Evolutionary conservation across 2,113 vertebrate species (phyloP), one percentile per base, ranked within the genome.

Genomic region (Epinephelus fuscoguttatus): DNA sequence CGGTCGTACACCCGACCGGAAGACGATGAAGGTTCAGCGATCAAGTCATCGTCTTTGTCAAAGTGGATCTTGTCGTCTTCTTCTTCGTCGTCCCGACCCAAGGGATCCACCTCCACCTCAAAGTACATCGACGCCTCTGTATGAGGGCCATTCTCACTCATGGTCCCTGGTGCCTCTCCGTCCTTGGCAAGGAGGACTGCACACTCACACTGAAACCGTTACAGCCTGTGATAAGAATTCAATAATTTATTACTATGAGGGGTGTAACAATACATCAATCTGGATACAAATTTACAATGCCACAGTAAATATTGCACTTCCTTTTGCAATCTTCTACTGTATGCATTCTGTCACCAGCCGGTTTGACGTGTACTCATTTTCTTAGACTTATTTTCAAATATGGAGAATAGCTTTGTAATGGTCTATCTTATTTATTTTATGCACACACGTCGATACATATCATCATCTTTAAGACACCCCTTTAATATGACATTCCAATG

Each of bases 111-210:
- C 42, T 97, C 95, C 68, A 95, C 96, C 84, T 95, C 95, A 80
- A 96, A 97, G 91, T 95, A 98, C 95, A 96, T 93, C 50, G 94
- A 85, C 88, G 93, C 92, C 91, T 93, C 96, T 80, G 95, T 88
- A 74, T 95, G 96, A 83, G 98, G 97, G 67, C 97, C 98, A 95
- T 98, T 97, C 90, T 97, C 98, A 83, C 97, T 97, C 98, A 99
- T 99, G 95, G 95, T 96, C 90, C 96, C 91, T 62, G 91, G 71
- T 70, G 86, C 92, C 82, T 80, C 89, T 76, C 92, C 95, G 95
- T 92, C 90, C 89, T 90, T 90, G n/a, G 83, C 80, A 69, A 69
- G 79, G 66, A 86, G 59, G 85, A 85, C 80, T 59, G 82, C 82
- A 73, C 86, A 63, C 81, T 84, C 75, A 75, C 82, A 78, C 73